Conservation (phyloP, 2,797 vertebrate genomes). For the Acanthornis magna region DNA sequence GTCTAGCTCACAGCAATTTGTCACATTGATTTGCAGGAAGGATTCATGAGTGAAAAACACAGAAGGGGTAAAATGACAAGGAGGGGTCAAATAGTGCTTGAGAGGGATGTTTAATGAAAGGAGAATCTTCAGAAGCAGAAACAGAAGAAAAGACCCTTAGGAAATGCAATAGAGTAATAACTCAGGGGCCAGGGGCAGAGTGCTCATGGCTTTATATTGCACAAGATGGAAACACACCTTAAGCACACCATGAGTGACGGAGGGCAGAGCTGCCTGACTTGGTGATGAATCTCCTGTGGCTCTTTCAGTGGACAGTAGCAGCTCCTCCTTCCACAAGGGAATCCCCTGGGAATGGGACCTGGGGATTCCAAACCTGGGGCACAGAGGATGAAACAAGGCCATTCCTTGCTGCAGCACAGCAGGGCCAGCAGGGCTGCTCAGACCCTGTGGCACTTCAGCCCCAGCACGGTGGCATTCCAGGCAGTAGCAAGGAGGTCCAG, state of each 20-base stretch:
- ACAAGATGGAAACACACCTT: neutral
- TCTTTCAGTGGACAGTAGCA: neutral
- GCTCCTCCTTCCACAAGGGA: neutral
- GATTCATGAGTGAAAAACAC: neutral
- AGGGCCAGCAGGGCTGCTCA: neutral
- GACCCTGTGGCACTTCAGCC: fast-evolving
- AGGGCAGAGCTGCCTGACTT: neutral
- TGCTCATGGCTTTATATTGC: neutral
- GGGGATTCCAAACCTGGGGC: neutral
- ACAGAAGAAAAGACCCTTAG: neutral
- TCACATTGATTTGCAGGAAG: neutral
- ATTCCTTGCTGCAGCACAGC: neutral
- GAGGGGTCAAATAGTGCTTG: neutral
- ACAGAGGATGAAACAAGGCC: neutral
- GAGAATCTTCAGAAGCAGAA: neutral
- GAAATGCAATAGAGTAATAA: neutral
- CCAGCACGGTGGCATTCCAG: neutral
- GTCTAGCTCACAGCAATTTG: neutral
- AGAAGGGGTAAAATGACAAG: neutral
- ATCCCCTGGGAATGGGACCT: neutral
- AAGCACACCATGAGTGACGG: neutral
- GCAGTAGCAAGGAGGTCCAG: neutral
- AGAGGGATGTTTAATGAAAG: neutral
- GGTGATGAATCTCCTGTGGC: neutral
- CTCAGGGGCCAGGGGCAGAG: neutral